Conservation (phyloP, 2,113 vertebrate species). For the Toxotes jaculatrix region DNA sequence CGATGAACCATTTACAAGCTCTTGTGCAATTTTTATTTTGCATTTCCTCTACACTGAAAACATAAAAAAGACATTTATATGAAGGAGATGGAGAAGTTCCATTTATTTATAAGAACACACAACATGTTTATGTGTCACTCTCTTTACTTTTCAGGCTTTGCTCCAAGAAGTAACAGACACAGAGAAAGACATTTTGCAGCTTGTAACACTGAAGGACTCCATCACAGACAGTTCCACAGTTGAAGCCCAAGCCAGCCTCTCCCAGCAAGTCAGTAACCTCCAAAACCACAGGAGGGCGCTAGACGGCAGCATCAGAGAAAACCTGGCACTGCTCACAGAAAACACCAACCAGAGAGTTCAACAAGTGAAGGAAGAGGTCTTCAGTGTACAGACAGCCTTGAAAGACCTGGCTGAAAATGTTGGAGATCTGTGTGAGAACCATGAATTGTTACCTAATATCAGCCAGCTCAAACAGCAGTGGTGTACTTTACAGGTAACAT, state of each 20-base stretch:
- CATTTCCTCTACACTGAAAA: conserved; percentile 1
- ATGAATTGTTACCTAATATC: conserved; percentile 31
- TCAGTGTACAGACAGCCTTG: conserved; percentile 26
- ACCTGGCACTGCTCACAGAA: not conserved
- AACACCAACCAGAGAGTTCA: conserved; percentile 18
- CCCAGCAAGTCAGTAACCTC: conserved; percentile 40
- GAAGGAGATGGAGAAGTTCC: not conserved
- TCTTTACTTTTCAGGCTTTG: conserved; percentile 38
- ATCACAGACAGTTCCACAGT: not conserved
- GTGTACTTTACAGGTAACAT: conserved; percentile 53
- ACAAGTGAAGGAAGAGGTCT: conserved; percentile 26
- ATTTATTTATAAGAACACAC: not conserved
- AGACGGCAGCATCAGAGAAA: conserved; percentile 42
- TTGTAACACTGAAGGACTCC: conserved; percentile 34
- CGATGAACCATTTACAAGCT: not conserved
- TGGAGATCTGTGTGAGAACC: not conserved
- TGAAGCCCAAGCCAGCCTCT: conserved; percentile 45
- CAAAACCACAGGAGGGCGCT: conserved; percentile 61
- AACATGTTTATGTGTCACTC: not conserved
- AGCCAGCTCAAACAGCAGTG: conserved; percentile 57
- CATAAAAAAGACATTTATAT: not conserved
- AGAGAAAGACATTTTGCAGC: conserved; percentile 48
- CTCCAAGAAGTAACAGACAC: conserved; percentile 31
- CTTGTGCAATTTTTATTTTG: not conserved
- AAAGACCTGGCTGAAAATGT: conserved; percentile 28